A percentile compares a stretch with the other conserved stretches of the same genome.
Conservation (phyloP, 2,797 vertebrate species). For the Macroramphosus scolopax region DNA sequence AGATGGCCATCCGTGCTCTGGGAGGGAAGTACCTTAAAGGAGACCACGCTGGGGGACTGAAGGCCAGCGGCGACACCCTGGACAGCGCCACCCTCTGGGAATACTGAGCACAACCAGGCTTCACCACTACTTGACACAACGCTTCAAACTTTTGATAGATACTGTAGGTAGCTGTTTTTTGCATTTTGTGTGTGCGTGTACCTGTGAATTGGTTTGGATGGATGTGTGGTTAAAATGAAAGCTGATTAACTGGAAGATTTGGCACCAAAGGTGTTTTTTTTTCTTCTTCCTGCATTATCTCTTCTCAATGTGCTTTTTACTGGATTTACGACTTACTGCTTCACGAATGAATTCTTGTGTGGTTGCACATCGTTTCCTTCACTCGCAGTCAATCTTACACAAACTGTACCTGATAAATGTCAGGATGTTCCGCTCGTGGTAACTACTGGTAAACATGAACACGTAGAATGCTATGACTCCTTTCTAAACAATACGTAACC, state of each 20-base stretch:
- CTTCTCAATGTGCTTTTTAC: conserved; percentile 45
- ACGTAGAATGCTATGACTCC: conserved; percentile 22
- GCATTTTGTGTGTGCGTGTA: conserved; percentile 22
- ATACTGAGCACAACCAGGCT: conserved; percentile 76
- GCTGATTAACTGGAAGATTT: conserved; percentile 39
- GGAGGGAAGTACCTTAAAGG: conserved; percentile 93
- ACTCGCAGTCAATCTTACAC: conserved; percentile 30
- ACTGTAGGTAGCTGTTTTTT: conserved; percentile 34
- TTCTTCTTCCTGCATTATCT: conserved; percentile 15
- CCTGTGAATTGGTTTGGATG: conserved; percentile 44
- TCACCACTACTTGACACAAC: conserved; percentile 13
- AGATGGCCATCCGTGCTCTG: conserved; percentile 87
- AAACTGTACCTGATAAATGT: conserved; percentile 17
- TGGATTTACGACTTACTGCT: conserved; percentile 27
- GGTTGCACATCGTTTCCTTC: conserved; percentile 21
- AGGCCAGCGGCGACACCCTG: conserved; percentile 83
- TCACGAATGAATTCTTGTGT: conserved; percentile 17
- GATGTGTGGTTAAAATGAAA: conserved; percentile 26
- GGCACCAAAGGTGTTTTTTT: conserved; percentile 38
- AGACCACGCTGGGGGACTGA: conserved; percentile 93
- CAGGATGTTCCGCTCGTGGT: conserved; percentile 36
- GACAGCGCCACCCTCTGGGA: conserved; percentile 94
- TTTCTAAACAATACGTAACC: conserved; percentile 36
- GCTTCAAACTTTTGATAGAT: conserved; percentile 47
- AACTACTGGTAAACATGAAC: conserved; percentile 44